Evolutionary conservation across 2,113 vertebrate species (phyloP).

Genomic region (Pachyramphus minor): DNA sequence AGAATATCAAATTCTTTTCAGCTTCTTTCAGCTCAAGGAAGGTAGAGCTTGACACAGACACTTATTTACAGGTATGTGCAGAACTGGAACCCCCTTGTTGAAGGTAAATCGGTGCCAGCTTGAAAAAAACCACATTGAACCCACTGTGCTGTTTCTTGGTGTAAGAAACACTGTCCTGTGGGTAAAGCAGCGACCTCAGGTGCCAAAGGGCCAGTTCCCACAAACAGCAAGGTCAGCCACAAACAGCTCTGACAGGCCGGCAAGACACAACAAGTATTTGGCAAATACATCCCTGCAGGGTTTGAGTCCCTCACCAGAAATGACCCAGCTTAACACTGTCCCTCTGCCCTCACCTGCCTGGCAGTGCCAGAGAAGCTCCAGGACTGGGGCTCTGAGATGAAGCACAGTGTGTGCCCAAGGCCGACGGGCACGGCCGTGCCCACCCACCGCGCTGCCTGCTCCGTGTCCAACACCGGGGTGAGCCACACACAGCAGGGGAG

Average conservation of each 20-base stretch:
- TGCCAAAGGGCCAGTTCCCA: not conserved
- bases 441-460: not conserved
- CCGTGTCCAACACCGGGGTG: fast-evolving
- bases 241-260: not conserved
- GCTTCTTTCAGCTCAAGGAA: not conserved
- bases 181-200: not conserved
- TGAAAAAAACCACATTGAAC: not conserved
- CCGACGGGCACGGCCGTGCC: not conserved
- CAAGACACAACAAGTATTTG: not conserved
- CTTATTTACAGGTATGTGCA: not conserved
- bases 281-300: fast-evolving
- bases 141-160: not conserved
- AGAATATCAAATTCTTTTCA: not conserved
- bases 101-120: not conserved
- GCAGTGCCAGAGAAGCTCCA: not conserved
- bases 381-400: fast-evolving
- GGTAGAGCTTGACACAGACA: not conserved
- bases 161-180: not conserved
- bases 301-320: not conserved
- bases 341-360: fast-evolving
- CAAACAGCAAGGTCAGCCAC: not conserved
- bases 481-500: fast-evolving
- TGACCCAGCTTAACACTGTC: fast-evolving
- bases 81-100: not conserved
- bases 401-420: not conserved